Evolutionary conservation across 2,113 vertebrate genomes (phyloP).

Genomic region (Mus pahari): DNA sequence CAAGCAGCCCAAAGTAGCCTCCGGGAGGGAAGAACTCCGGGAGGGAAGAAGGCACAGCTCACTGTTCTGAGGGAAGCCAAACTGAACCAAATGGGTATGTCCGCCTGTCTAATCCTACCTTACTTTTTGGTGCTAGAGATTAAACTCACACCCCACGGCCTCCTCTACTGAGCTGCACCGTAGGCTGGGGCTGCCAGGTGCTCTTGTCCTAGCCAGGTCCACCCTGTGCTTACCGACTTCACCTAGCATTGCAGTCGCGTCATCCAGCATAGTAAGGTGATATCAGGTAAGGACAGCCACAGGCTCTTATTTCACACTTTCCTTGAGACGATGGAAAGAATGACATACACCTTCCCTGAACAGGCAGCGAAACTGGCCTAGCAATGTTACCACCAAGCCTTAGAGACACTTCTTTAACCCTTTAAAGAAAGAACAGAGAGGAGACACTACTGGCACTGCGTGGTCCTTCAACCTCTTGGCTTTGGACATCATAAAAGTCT

Average conservation of each 20-base stretch:
- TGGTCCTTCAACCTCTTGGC: constrained; percentile 16
- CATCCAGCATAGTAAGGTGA: not conserved
- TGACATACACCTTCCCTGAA: not conserved
- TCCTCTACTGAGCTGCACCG: not conserved
- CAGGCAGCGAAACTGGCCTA: not conserved
- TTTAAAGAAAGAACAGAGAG: not conserved
- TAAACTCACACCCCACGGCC: not conserved
- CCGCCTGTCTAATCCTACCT: no score
- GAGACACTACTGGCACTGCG: not conserved
- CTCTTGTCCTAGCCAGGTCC: not conserved
- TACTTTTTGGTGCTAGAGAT: not conserved
- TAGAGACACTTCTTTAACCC: not conserved
- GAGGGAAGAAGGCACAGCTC: constrained; percentile 19
- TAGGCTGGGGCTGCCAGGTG: not conserved
- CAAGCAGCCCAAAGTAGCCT: not conserved
- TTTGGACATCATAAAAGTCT: constrained; percentile 31
- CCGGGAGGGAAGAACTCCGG: not conserved
- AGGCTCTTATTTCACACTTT: constrained; percentile 37
- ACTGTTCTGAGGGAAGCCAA: not conserved
- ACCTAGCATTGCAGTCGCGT: not conserved
- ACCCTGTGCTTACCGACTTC: not conserved
- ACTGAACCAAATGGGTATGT: not conserved
- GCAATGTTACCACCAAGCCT: not conserved
- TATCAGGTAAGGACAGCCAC: not conserved
- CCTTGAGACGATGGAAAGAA: constrained; percentile 47